These are phyloP conservation scores for Megaustenia siamemsis DNA, from an alignment of 2,888 invertebrate genomes.

Conservation along the genomic window DNA sequence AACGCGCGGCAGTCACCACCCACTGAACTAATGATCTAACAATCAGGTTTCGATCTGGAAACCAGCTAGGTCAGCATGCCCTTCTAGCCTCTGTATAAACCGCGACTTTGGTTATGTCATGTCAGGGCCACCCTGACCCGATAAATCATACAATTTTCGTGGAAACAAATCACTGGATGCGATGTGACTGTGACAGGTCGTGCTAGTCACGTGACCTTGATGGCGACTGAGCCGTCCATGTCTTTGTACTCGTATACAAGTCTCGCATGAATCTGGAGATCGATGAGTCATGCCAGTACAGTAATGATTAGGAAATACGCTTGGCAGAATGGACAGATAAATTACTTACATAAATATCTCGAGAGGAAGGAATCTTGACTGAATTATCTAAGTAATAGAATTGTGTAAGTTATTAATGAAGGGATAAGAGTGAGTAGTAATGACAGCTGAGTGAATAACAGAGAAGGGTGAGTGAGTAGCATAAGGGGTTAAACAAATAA, in stretches of 20 bases:
- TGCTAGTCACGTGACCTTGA: background rate
- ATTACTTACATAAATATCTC: too few species aligned
- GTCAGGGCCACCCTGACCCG: constrained; percentile 10
- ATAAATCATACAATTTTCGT: background rate
- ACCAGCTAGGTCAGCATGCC: background rate
- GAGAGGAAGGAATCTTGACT: too few species aligned
- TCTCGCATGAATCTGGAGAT: too few species aligned
- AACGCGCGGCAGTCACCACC: background rate
- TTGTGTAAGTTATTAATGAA: too few species aligned
- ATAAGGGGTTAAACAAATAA: too few species aligned
- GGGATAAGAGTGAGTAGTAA: too few species aligned
- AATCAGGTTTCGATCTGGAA: background rate
- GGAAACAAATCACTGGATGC: background rate
- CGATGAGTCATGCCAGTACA: too few species aligned
- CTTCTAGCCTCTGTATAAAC: background rate
- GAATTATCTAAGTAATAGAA: too few species aligned
- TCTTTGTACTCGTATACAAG: background rate
- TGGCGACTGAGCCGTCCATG: background rate
- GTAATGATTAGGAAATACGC: too few species aligned
- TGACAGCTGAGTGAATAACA: too few species aligned
- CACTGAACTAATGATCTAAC: background rate
- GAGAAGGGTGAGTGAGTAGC: too few species aligned
- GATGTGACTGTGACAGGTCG: constrained; percentile 1
- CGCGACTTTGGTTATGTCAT: background rate
- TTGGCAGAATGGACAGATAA: too few species aligned